These are phyloP conservation scores for Stenolophus ochropezus DNA, from an alignment of 2,888 invertebrate species.

Conservation along the genomic window DNA sequence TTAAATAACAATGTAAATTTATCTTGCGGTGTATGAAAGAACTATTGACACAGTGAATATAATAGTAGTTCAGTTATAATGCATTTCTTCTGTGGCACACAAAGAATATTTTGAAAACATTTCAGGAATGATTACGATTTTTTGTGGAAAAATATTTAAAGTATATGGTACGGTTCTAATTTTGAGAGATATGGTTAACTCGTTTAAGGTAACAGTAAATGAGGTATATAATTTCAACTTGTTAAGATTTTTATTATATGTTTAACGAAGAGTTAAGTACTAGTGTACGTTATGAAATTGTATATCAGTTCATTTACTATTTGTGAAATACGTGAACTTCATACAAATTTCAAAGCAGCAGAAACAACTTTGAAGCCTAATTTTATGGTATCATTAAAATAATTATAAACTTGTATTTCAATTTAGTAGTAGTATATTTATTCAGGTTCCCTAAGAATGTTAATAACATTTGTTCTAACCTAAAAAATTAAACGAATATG, in stretches of 20 bases:
- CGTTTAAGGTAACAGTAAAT: constrained; percentile 9
- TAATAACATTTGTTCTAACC: too few relatives aligned
- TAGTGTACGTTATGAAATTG: not conserved
- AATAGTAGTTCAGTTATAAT: not conserved
- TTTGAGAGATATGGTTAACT: not conserved
- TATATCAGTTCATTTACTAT: not conserved
- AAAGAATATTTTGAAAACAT: too few relatives aligned
- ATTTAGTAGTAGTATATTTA: too few relatives aligned
- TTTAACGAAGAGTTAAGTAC: not conserved
- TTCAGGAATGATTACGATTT: not conserved
- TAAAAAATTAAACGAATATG: too few relatives aligned
- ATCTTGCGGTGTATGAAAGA: constrained; percentile 7
- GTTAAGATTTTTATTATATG: constrained; percentile 35
- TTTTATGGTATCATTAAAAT: not conserved
- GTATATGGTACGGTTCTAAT: not conserved
- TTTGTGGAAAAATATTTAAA: not conserved
- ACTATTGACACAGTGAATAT: not conserved
- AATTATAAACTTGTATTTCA: too few relatives aligned
- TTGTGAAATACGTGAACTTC: not conserved
- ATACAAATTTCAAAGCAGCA: not conserved
- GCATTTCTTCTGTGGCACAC: too few relatives aligned
- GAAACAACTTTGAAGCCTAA: not conserved
- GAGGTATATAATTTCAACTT: constrained; percentile 26
- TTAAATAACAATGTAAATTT: not conserved
- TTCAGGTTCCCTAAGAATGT: too few relatives aligned